phyloP scores from a whole-genome alignment of 2,113 vertebrate species.

The Sceloporus tristichus region DNA sequence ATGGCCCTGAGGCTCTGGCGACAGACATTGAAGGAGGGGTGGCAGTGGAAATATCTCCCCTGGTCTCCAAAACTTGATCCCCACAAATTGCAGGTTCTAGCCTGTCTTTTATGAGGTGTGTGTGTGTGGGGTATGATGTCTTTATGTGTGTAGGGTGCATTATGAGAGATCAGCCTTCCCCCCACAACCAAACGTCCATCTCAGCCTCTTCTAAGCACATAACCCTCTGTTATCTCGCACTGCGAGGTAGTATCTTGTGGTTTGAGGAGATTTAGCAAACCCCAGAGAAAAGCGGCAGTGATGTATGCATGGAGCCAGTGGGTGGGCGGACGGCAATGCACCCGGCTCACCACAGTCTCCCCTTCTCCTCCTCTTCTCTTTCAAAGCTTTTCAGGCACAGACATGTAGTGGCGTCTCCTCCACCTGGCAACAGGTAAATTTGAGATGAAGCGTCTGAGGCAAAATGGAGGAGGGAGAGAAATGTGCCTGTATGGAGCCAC shows the following conservation, averaged over 20 bases:
- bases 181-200: slow-evolving; percentile 22
- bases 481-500: not conserved
- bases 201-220: not conserved
- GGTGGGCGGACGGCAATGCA: not conserved
- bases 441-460: not conserved
- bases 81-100: slow-evolving; percentile 76
- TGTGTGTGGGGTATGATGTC: slow-evolving; percentile 49
- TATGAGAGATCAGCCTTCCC: not conserved
- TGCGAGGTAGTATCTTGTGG: slow-evolving; percentile 71
- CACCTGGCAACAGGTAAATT: not conserved
- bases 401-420: not conserved
- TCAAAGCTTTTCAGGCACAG: slow-evolving; percentile 28
- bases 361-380: slow-evolving; percentile 33
- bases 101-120: slow-evolving; percentile 65
- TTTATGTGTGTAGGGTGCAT: not conserved
- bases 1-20: slow-evolving; percentile 67
- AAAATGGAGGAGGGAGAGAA: not conserved
- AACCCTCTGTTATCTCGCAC: slow-evolving; percentile 57
- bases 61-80: slow-evolving; percentile 61
- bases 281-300: slow-evolving; percentile 22
- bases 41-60: slow-evolving; percentile 48
- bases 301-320: slow-evolving; percentile 5
- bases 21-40: slow-evolving; percentile 48
- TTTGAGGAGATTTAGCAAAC: slow-evolving; percentile 34
- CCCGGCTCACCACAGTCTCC: slow-evolving; percentile 39